These are phyloP conservation scores for Poecilus cupreus DNA, from an alignment of 2,888 invertebrate genomes.

Conservation along the genomic window DNA sequence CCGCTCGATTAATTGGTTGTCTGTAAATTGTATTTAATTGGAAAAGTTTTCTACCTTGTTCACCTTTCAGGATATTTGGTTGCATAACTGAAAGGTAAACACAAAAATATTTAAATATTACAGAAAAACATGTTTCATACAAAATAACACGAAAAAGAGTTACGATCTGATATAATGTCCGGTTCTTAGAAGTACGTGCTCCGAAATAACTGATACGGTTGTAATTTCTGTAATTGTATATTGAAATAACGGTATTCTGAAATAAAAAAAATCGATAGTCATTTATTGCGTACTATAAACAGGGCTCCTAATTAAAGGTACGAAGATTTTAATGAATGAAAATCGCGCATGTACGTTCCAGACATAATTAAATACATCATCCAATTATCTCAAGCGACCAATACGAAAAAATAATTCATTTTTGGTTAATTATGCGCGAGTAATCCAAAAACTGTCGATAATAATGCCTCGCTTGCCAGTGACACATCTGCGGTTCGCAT, in stretches of 20 bases:
- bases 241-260: slow-evolving; percentile 15
- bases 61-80: not conserved
- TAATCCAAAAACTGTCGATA: not conserved
- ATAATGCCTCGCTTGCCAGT: not conserved
- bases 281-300: slow-evolving; percentile 26
- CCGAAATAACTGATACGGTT: slow-evolving; percentile 2
- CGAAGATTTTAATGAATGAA: slow-evolving; percentile 35
- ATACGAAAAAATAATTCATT: too few species aligned
- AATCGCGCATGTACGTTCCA: not conserved
- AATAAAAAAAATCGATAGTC: slow-evolving; percentile 30
- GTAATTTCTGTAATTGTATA: slow-evolving; percentile 42
- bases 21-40: not conserved
- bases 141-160: too few species aligned
- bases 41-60: not conserved
- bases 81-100: not conserved
- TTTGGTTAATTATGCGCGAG: too few species aligned
- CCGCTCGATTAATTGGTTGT: not conserved
- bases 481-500: not conserved
- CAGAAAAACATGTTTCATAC: not conserved
- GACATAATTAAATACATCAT: slow-evolving; percentile 34
- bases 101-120: not conserved
- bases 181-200: slow-evolving; percentile 1
- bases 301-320: slow-evolving; percentile 36
- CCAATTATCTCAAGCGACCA: slow-evolving; percentile 2
- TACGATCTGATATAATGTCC: not conserved